Percentiles rank a stretch among this genome's conserved stretches.
These are phyloP conservation scores for Aromia moschata DNA, from an alignment of 2,888 invertebrate genomes.

Conservation along the genomic window DNA sequence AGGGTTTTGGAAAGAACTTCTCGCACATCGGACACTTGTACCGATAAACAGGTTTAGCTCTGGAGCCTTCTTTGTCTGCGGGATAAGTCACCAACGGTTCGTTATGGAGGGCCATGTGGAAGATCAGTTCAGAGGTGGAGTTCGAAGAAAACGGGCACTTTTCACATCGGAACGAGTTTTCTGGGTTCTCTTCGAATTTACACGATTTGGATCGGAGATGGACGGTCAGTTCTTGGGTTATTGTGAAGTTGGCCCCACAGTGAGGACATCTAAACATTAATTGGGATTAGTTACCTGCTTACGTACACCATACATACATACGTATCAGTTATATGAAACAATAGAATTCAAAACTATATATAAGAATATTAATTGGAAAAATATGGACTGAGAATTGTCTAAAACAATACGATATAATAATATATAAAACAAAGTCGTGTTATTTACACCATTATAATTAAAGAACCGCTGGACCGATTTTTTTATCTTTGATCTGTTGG, in stretches of 20 bases:
- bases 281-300: no score
- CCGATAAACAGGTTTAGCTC: constrained; percentile 59
- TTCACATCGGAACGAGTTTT: constrained; percentile 63
- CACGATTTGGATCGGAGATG: constrained; percentile 74
- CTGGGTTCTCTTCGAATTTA: constrained; percentile 56
- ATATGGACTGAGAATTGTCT: no score
- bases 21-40: constrained; percentile 76
- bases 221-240: constrained; percentile 78
- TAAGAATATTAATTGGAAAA: no score
- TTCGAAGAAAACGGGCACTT: constrained; percentile 71
- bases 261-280: constrained; percentile 74
- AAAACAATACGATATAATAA: no score
- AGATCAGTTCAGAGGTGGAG: constrained; percentile 76
- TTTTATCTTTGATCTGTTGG: no score
- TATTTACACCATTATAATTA: no score
- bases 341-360: no score
- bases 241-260: constrained; percentile 75
- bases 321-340: no score
- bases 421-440: no score
- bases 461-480: no score
- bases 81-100: constrained; percentile 60
- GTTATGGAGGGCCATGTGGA: constrained; percentile 76
- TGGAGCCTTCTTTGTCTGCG: constrained; percentile 42
- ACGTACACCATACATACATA: no score
- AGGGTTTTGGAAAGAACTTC: constrained; percentile 71